These are phyloP conservation scores for Sitodiplosis mosellana DNA, from an alignment of 1,140 invertebrate species.

Conservation along the genomic window DNA sequence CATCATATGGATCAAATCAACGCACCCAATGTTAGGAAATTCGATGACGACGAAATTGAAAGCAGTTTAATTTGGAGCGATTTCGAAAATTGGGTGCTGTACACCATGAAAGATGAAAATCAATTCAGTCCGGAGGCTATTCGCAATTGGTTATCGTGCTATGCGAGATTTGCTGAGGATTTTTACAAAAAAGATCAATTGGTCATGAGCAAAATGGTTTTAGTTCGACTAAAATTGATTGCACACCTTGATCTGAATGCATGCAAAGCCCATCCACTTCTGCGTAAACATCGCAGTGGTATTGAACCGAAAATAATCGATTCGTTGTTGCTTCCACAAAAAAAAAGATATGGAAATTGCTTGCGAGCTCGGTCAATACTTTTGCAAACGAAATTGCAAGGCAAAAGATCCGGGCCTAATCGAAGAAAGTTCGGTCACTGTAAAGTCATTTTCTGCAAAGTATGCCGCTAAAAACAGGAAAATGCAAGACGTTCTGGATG, in stretches of 20 bases:
- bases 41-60: not conserved
- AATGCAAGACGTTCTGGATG: not conserved
- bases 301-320: not conserved
- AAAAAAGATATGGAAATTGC: not conserved
- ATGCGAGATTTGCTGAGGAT: not conserved
- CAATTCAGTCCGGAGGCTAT: not conserved
- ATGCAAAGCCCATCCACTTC: not conserved
- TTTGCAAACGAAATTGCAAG: not conserved
- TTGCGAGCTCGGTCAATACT: not conserved
- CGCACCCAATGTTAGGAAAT: not conserved
- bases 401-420: not conserved
- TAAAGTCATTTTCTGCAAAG: not conserved
- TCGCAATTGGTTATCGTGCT: not conserved
- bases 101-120: not conserved
- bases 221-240: not conserved
- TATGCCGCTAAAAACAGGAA: not conserved
- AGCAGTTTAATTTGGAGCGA: not conserved
- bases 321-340: not conserved
- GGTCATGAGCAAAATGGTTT: not conserved
- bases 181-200: not conserved
- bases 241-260: not conserved
- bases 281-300: not conserved
- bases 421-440: not conserved
- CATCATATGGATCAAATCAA: not conserved
- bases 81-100: not conserved